Conservation (phyloP, 2,797 vertebrate genomes). For the Steatocranus sp. region DNA sequence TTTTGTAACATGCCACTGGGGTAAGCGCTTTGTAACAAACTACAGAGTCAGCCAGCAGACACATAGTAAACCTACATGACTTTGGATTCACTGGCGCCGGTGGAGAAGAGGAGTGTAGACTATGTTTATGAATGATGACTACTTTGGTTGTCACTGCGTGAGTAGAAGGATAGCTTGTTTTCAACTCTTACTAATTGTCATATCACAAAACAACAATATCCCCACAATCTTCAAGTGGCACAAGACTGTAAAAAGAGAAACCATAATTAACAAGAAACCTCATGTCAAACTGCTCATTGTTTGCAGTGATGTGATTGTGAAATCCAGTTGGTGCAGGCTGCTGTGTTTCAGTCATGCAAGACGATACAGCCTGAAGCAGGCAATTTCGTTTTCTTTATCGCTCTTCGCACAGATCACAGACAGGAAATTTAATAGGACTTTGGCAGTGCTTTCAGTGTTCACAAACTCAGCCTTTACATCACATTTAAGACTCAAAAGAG, state of each 20-base stretch:
- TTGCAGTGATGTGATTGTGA: slow-evolving; percentile 11
- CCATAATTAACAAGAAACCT: neutral
- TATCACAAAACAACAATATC: neutral
- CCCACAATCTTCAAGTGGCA: neutral
- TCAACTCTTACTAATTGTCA: slow-evolving; percentile 1
- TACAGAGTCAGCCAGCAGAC: slow-evolving; percentile 18
- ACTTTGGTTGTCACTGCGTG: slow-evolving; percentile 19
- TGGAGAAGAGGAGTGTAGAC: slow-evolving; percentile 11
- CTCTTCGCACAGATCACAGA: neutral
- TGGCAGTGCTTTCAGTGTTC: neutral
- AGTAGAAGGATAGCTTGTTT: slow-evolving; percentile 1
- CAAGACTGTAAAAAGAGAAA: neutral
- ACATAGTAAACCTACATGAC: slow-evolving; percentile 10
- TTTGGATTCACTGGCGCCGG: slow-evolving; percentile 15
- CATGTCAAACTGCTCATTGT: neutral
- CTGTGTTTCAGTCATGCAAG: neutral
- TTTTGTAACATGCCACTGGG: neutral
- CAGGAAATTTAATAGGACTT: neutral
- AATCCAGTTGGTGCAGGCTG: neutral
- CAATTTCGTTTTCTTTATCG: neutral
- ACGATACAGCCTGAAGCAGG: neutral
- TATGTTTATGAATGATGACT: slow-evolving; percentile 39
- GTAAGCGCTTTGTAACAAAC: neutral
- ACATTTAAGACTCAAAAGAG: neutral
- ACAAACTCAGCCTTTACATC: neutral